Evolutionary conservation across 2,797 vertebrate genomes (phyloP).

Genomic region (Rousettus madagascariensis): DNA sequence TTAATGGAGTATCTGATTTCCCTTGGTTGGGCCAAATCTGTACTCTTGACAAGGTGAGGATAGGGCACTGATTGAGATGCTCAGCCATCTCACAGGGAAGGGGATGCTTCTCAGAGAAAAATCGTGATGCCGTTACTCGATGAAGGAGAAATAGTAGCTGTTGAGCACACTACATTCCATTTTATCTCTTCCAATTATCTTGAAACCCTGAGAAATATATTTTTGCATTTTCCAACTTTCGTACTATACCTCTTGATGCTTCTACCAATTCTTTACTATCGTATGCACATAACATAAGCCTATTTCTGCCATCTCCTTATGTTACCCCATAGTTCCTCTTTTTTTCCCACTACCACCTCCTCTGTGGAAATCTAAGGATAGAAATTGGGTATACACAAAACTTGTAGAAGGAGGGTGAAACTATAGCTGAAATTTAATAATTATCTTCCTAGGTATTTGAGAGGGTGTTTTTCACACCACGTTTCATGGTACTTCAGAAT

Average conservation of each 20-base stretch:
- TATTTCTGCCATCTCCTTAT: background rate
- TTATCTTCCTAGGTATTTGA: slow-evolving; percentile 16
- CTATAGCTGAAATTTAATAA: background rate
- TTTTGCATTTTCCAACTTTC: background rate
- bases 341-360: background rate
- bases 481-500: background rate
- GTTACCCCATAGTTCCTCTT: background rate
- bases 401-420: background rate
- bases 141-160: background rate
- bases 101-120: background rate
- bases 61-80: background rate
- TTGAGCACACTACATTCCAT: background rate
- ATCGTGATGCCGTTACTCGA: background rate
- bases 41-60: background rate
- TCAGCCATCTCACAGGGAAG: background rate
- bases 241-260: background rate
- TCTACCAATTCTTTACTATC: background rate
- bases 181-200: background rate
- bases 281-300: background rate
- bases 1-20: background rate
- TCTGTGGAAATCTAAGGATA: background rate
- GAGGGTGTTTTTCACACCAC: background rate
- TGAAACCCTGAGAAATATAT: background rate
- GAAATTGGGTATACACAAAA: background rate
- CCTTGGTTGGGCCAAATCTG: background rate